These are phyloP conservation scores for Pocillopora meandrina DNA, from an alignment of 92 coral and sea anemone species.

Conservation along the genomic window DNA sequence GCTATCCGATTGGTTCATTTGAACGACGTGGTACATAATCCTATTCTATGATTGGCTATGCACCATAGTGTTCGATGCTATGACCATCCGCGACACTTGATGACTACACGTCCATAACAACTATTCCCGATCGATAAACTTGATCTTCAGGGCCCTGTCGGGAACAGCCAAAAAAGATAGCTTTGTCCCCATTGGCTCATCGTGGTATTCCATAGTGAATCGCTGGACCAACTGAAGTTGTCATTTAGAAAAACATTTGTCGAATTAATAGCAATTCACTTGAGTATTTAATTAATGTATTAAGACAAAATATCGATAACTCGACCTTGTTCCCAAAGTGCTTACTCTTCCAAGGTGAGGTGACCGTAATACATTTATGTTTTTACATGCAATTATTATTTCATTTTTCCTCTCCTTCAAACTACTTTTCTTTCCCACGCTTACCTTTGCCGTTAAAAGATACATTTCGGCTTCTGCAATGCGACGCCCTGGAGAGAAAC, in stretches of 20 bases:
- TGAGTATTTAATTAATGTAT: too few relatives aligned
- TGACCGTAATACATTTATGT: too few relatives aligned
- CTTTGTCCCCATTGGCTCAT: neutral
- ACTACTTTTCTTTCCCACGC: too few relatives aligned
- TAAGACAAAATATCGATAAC: too few relatives aligned
- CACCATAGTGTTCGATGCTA: neutral
- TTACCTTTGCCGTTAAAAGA: conserved; percentile 13
- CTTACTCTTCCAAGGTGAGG: too few relatives aligned
- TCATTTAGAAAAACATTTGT: neutral
- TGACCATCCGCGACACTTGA: neutral
- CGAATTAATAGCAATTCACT: neutral
- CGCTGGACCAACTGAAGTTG: conserved; percentile 4
- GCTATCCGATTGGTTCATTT: too few relatives aligned
- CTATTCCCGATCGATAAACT: neutral
- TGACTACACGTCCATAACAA: neutral
- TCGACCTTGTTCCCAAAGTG: too few relatives aligned
- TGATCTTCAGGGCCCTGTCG: neutral
- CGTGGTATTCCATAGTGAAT: conserved; percentile 8
- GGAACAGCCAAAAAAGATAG: neutral
- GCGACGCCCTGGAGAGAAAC: conserved; percentile 7
- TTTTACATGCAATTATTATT: too few relatives aligned
- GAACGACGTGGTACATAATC: neutral
- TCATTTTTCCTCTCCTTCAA: too few relatives aligned
- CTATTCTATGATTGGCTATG: neutral
- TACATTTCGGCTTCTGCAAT: conserved; percentile 12